These are phyloP conservation scores for Dolichotis patagonum DNA, from an alignment of 2,113 vertebrate genomes.

Conservation along the genomic window DNA sequence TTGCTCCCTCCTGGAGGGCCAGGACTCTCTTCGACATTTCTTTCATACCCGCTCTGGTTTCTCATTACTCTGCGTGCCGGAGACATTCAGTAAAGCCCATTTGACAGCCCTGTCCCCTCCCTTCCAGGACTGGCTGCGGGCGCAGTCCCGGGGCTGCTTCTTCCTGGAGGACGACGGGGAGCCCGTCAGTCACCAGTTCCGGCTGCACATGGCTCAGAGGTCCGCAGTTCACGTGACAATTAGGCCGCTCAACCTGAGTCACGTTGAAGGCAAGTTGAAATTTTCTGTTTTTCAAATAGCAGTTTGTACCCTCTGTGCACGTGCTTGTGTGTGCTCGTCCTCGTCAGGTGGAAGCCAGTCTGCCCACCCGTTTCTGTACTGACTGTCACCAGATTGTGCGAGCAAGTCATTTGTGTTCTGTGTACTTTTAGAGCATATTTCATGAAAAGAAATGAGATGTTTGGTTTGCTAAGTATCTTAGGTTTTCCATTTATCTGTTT, in stretches of 20 bases:
- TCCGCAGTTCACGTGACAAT: constrained; percentile 91
- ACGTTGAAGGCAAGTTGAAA: constrained; percentile 83
- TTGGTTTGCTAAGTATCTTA: constrained; percentile 40
- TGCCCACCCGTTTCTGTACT: neutral
- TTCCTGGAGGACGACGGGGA: constrained; percentile 92
- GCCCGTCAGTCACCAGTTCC: constrained; percentile 92
- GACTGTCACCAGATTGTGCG: neutral
- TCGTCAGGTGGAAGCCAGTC: neutral
- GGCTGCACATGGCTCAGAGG: constrained; percentile 89
- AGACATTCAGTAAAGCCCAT: neutral
- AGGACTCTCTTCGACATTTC: neutral
- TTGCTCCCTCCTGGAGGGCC: neutral
- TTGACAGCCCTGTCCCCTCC: constrained; percentile 11
- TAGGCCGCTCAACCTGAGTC: constrained; percentile 88
- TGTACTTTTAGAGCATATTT: constrained; percentile 27
- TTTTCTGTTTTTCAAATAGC: constrained; percentile 37
- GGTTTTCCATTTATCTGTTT: constrained; percentile 9
- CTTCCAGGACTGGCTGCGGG: constrained; percentile 91
- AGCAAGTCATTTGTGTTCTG: constrained; percentile 3
- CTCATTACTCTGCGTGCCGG: neutral
- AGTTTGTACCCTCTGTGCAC: constrained; percentile 2
- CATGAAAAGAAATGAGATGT: constrained; percentile 17
- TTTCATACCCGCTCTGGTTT: neutral
- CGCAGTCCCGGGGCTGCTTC: constrained; percentile 92
- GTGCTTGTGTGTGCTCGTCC: neutral